Evolutionary conservation across 2,888 invertebrate genomes (phyloP).

Genomic region (Liodrosophila aerea): DNA sequence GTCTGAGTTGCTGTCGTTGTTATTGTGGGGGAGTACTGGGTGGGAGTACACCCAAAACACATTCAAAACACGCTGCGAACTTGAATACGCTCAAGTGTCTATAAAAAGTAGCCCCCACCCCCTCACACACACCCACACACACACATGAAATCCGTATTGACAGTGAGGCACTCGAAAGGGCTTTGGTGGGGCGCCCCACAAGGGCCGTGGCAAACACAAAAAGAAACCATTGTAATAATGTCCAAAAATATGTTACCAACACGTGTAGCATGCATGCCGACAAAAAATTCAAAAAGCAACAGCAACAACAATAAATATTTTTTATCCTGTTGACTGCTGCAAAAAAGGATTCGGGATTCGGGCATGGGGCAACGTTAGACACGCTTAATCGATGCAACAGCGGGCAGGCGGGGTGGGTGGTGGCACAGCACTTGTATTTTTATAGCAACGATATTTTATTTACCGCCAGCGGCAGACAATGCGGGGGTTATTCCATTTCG

Average conservation of each 20-base stretch:
- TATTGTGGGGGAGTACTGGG: background rate
- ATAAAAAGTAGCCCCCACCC: conserved; percentile 50
- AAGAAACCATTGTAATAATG: conserved; percentile 71
- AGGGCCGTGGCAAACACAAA: conserved; percentile 37
- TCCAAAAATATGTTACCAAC: conserved; percentile 76
- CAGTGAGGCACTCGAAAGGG: conserved; percentile 39
- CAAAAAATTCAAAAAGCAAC: conserved; percentile 5
- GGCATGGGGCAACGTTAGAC: conserved; percentile 41
- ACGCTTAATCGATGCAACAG: conserved; percentile 69
- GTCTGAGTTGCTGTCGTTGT: conserved; percentile 19
- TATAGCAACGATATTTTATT: conserved; percentile 73
- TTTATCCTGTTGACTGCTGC: conserved; percentile 52
- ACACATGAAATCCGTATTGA: conserved; percentile 59
- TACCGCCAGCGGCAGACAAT: conserved; percentile 76
- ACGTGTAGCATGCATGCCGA: conserved; percentile 61
- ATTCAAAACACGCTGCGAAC: conserved; percentile 69
- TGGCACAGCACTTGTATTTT: conserved; percentile 51
- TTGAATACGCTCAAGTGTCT: conserved; percentile 67
- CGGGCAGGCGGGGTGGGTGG: background rate
- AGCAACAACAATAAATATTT: conserved; percentile 33
- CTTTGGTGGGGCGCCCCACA: conserved; percentile 7
- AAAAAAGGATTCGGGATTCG: conserved; percentile 23
- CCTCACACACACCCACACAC: conserved; percentile 1
- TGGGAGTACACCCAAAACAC: conserved; percentile 46
- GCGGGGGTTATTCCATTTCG: background rate